phyloP scores from a whole-genome alignment of 2,797 vertebrate species.

The Fistularia commersonii region DNA sequence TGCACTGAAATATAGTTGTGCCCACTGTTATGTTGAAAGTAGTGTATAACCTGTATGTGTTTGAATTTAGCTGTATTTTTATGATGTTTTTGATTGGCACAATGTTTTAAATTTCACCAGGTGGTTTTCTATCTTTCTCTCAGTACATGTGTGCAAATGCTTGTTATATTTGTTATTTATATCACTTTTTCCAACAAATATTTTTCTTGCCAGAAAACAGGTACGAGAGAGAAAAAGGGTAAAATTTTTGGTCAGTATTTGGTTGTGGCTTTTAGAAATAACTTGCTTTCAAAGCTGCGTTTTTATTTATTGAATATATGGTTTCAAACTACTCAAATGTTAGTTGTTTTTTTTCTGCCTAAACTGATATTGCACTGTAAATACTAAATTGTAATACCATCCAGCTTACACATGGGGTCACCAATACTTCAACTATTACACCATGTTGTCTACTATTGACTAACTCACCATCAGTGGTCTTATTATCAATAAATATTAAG shows the following conservation, averaged over 20 bases:
- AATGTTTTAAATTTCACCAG: conserved; percentile 37
- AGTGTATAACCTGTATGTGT: conserved; percentile 25
- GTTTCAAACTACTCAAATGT: conserved; percentile 40
- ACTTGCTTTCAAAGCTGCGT: conserved; percentile 37
- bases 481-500: conserved; percentile 92
- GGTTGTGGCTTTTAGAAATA: conserved; percentile 42
- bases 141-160: neutral
- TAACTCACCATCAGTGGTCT: conserved; percentile 94
- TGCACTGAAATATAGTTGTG: conserved; percentile 28
- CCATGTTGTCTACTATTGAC: conserved; percentile 73
- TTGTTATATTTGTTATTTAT: conserved; percentile 5
- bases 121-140: conserved; percentile 34
- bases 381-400: conserved; percentile 70
- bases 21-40: conserved; percentile 13
- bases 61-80: conserved; percentile 49
- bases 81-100: conserved; percentile 39
- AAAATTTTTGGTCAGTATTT: conserved; percentile 43
- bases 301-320: conserved; percentile 61
- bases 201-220: no score
- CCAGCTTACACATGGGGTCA: conserved; percentile 64
- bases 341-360: conserved; percentile 20
- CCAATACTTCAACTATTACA: conserved; percentile 52
- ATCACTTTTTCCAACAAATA: neutral
- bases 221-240: neutral
- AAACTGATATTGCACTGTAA: conserved; percentile 56